Evolutionary conservation across 2,888 invertebrate genomes (phyloP).

Genomic region (Dicyrtoma fusca): DNA sequence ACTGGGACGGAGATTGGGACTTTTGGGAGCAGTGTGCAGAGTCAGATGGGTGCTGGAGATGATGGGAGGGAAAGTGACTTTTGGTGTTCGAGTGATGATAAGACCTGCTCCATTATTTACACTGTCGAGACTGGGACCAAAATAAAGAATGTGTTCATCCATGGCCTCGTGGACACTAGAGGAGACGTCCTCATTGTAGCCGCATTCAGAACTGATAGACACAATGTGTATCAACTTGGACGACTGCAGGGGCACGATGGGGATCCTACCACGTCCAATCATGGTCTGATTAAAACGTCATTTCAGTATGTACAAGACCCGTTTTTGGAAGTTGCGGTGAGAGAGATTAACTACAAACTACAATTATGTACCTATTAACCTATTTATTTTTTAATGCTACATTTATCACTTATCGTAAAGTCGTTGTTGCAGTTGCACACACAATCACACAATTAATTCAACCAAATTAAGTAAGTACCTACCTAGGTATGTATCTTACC

Average conservation of each 20-base stretch:
- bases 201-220: slow-evolving; percentile 10
- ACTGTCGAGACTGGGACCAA: slow-evolving; percentile 22
- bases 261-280: neutral
- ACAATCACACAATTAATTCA: no score
- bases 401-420: no score
- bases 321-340: slow-evolving; percentile 28
- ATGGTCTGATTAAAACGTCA: no score
- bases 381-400: no score
- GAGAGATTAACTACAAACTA: neutral
- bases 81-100: slow-evolving; percentile 25
- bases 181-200: slow-evolving; percentile 23
- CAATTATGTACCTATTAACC: slow-evolving; percentile 3
- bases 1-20: neutral
- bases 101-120: slow-evolving; percentile 29
- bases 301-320: slow-evolving; percentile 21
- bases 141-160: slow-evolving; percentile 18
- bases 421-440: no score
- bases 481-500: no score
- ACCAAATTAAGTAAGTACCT: no score
- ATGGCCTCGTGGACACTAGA: slow-evolving; percentile 17
- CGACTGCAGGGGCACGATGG: neutral
- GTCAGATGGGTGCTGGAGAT: neutral
- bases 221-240: slow-evolving; percentile 6
- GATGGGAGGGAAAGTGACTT: neutral
- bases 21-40: neutral